Evolutionary conservation across 2,113 vertebrate genomes (phyloP).

Genomic region (Silurus meridionalis): DNA sequence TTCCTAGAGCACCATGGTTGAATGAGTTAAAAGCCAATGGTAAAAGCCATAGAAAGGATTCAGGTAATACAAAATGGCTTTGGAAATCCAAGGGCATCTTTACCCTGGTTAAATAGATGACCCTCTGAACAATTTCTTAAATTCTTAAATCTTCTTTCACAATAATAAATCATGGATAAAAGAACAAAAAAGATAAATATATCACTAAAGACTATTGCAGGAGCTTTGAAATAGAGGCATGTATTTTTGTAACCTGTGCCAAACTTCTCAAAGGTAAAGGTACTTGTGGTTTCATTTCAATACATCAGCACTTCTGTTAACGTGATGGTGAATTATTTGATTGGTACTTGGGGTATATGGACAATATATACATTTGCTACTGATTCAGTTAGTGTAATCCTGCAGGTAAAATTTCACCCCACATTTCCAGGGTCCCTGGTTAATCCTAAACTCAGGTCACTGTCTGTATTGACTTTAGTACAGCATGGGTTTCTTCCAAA

Average conservation of each 20-base stretch:
- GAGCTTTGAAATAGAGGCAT: neutral
- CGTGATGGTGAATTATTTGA: neutral
- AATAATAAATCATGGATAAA: neutral
- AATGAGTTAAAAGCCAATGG: neutral
- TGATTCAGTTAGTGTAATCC: neutral
- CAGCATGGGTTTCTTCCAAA: neutral
- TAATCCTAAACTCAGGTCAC: neutral
- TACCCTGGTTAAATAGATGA: neutral
- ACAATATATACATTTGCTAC: neutral
- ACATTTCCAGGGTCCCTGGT: neutral
- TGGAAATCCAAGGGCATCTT: neutral
- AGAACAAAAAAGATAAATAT: neutral
- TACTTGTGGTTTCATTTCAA: neutral
- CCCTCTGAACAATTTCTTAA: neutral
- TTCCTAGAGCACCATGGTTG: neutral
- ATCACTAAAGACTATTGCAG: neutral
- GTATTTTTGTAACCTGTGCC: neutral
- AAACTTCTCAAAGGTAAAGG: neutral
- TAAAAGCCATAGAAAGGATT: neutral
- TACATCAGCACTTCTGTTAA: neutral
- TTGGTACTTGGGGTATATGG: neutral
- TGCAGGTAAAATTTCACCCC: neutral
- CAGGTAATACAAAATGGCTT: neutral
- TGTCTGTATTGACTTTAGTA: neutral
- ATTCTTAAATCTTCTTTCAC: neutral